Conservation (phyloP, 2,888 invertebrate species). For the Chaetogeoica ovagalla region DNA sequence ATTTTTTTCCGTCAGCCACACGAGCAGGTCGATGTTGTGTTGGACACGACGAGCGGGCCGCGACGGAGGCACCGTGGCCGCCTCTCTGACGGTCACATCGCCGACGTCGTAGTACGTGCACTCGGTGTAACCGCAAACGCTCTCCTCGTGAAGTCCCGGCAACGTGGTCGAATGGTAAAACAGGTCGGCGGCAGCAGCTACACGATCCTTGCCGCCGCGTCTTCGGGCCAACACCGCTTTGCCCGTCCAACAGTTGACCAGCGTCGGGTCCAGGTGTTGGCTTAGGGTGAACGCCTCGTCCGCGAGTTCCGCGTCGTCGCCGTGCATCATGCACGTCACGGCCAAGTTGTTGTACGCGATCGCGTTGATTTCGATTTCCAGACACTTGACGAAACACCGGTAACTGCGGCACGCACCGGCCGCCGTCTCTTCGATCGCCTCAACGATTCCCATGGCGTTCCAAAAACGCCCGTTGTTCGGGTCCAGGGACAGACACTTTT, state of each 20-base stretch:
- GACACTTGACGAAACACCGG: constrained; percentile 35
- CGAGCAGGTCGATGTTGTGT: constrained; percentile 37
- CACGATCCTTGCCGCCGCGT: background rate
- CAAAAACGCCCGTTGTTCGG: constrained; percentile 33
- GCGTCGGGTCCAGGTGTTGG: constrained; percentile 27
- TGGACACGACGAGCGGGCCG: constrained; percentile 3
- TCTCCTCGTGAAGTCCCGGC: constrained; percentile 34
- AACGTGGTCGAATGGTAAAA: constrained; percentile 48
- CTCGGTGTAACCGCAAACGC: constrained; percentile 35
- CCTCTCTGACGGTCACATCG: background rate
- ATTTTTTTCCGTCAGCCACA: constrained; percentile 30
- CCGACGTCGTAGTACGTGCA: background rate
- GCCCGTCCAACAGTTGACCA: constrained; percentile 40
- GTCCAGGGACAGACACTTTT: constrained; percentile 41
- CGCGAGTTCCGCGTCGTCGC: constrained; percentile 35
- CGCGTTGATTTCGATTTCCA: constrained; percentile 34
- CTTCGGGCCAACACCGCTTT: constrained; percentile 6
- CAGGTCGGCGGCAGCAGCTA: background rate
- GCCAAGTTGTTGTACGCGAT: constrained; percentile 37
- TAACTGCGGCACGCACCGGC: constrained; percentile 5
- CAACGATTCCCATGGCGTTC: constrained; percentile 40
- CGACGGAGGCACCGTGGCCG: background rate
- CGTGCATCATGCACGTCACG: constrained; percentile 27
- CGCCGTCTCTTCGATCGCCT: constrained; percentile 15
- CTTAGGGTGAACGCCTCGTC: constrained; percentile 36